These are phyloP conservation scores for Phyllostomus discolor DNA, from an alignment of 2,113 vertebrate species.

Conservation along the genomic window DNA sequence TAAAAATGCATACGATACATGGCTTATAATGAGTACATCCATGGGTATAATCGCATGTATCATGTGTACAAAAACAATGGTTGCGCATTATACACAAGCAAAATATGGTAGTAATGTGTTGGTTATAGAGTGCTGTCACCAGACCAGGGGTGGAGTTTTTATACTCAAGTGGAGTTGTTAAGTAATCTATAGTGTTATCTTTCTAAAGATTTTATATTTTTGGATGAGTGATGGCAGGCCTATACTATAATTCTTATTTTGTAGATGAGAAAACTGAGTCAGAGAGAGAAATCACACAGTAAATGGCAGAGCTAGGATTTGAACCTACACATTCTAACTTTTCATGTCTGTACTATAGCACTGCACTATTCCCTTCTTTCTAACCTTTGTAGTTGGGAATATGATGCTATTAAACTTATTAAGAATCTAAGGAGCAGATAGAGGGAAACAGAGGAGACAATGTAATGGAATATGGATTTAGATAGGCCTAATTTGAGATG, in stretches of 20 bases:
- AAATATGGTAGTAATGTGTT: neutral
- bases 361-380: neutral
- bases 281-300: neutral
- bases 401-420: neutral
- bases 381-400: neutral
- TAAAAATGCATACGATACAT: too few species aligned
- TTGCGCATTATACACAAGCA: too few species aligned
- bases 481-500: neutral
- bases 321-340: neutral
- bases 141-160: too few species aligned
- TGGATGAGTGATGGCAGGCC: neutral
- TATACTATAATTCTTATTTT: slow-evolving; percentile 11
- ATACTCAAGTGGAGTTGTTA: neutral
- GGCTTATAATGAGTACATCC: too few species aligned
- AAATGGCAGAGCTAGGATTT: neutral
- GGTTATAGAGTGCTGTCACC: neutral
- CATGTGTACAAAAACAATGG: too few species aligned
- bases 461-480: neutral
- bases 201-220: neutral
- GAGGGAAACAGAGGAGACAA: neutral
- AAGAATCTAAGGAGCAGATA: neutral
- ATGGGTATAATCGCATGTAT: too few species aligned
- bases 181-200: neutral
- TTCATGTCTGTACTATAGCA: neutral
- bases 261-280: neutral